Base-by-base conservation (phyloP, 2,113 vertebrate species). In the Protobothrops flavoviridis region DNA sequence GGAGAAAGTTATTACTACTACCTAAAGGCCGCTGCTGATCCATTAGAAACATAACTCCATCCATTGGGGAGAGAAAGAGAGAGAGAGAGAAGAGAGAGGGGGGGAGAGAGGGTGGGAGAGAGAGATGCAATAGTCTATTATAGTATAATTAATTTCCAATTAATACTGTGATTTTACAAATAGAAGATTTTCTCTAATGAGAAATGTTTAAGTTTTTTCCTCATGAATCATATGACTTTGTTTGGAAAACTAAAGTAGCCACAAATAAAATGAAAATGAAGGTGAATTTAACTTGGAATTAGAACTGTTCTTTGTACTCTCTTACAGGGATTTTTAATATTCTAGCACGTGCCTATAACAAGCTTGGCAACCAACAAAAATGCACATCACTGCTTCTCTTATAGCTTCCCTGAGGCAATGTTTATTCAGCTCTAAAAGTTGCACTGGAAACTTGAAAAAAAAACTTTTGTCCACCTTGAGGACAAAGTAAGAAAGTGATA, bases 401-500 rank as follows among this genome's bases (percentile, higher is more conserved):
- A 92, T 39, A 91, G 59, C 3, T 91, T 86, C 87, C 64, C 85
- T 81, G 15, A 92, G 74, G 89, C 89, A 91, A 53, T 96, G 95
- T 96, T 97, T 93, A 93, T 92, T 96, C 88, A 69, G 91, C 95
- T 96, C 95, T 96, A 95, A 91, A 96, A 94, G 59, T 86, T 93
- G 91, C 94, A 88, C 94, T 94, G 90, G 94, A 97, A 98, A 95
- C 92, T 69, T 95, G n/a, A 96, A 94, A 69, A 94, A 69, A n/a
- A 94, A 95, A 91, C 94, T 95, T 96, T 85, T 91, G 64, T 97
- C 88, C 93, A 96, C 95, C 61, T 96, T 57, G 64, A n/a, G 95
- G 90, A 45, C 93, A 97, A 97, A 94, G 88, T 57, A 91, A 96
- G 93, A 87, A 88, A 94, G 95, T 97, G 92, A 94, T n/a, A 96